Evolutionary conservation across 2,113 vertebrate genomes (phyloP).

Genomic region (Oryzias javanicus): DNA sequence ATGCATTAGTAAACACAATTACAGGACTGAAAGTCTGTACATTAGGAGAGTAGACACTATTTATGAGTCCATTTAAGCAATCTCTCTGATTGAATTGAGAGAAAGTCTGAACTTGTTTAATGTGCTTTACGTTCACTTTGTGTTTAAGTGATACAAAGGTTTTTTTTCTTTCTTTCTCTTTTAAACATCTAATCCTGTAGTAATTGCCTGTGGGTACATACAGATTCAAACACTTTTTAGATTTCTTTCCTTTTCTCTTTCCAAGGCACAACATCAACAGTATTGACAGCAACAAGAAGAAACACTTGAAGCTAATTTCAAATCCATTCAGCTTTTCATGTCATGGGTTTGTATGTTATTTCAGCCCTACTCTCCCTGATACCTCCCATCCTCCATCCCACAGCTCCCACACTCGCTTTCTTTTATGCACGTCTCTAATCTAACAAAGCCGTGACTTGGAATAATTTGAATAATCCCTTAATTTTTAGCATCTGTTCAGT

Average conservation of each 20-base stretch:
- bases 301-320: constrained; percentile 31
- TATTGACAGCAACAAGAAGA: constrained; percentile 11
- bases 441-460: constrained; percentile 48
- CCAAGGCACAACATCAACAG: constrained; percentile 28
- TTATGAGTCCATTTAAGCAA: constrained; percentile 23
- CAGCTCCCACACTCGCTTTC: constrained; percentile 37
- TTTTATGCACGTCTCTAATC: constrained; percentile 45
- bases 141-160: constrained; percentile 54
- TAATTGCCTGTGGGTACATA: constrained; percentile 26
- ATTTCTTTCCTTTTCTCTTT: constrained; percentile 10
- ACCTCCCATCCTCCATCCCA: constrained; percentile 3
- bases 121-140: constrained; percentile 54
- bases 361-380: constrained; percentile 19
- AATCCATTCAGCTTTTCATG: constrained; percentile 44
- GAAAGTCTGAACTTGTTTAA: constrained; percentile 59
- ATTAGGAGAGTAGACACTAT: neutral
- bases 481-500: constrained; percentile 76
- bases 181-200: constrained; percentile 27
- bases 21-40: neutral
- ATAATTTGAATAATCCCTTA: constrained; percentile 77
- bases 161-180: constrained; percentile 44
- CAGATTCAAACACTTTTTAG: constrained; percentile 3
- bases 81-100: constrained; percentile 21
- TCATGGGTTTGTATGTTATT: constrained; percentile 41
- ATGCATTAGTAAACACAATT: constrained; percentile 14